Evolutionary conservation across 2,113 vertebrate genomes (phyloP).

Genomic region (Epinephelus cyanopodus): DNA sequence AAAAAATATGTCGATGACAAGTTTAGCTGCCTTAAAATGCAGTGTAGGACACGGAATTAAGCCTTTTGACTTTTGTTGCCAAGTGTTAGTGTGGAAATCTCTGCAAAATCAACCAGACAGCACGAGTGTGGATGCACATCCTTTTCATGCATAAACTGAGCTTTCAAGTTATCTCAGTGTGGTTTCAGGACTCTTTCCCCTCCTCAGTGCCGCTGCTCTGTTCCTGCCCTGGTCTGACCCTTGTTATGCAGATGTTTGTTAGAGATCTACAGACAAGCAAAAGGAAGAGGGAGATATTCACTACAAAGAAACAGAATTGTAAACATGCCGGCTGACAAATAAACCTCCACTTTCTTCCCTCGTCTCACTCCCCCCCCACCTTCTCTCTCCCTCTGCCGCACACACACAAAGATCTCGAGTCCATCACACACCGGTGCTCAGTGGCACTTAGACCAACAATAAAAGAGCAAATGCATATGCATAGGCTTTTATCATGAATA

Average conservation of each 20-base stretch:
- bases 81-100: background rate
- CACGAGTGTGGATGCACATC: background rate
- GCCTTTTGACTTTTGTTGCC: background rate
- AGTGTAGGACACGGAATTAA: background rate
- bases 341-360: background rate
- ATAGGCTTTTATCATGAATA: conserved; percentile 78
- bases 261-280: conserved; percentile 26
- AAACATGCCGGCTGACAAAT: conserved; percentile 44
- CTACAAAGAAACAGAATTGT: conserved; percentile 34
- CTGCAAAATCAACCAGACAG: background rate
- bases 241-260: conserved; percentile 45
- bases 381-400: background rate
- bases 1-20: background rate
- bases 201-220: background rate
- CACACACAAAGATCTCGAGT: conserved; percentile 38
- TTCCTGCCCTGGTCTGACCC: conserved; percentile 25
- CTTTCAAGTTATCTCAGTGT: background rate
- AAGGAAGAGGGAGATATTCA: background rate
- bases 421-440: conserved; percentile 54
- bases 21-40: too few relatives aligned
- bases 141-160: background rate
- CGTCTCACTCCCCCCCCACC: background rate
- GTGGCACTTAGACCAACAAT: conserved; percentile 72
- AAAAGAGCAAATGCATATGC: conserved; percentile 83
- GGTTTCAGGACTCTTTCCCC: background rate